phyloP scores from a whole-genome alignment of 2,797 vertebrate species.

The Dicrostonyx torquatus region DNA sequence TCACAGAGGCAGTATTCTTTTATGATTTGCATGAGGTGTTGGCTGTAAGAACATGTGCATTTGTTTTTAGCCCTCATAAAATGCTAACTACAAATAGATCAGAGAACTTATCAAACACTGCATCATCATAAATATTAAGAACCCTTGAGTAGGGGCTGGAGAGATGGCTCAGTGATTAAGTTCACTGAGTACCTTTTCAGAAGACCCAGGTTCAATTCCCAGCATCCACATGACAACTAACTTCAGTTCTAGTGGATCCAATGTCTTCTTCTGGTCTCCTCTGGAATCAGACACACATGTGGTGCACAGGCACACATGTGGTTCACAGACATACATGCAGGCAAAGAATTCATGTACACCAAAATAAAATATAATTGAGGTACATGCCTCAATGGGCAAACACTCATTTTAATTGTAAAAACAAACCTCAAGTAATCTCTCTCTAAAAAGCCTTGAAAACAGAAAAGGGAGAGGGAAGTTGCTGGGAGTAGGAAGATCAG shows the following conservation, averaged over 20 bases:
- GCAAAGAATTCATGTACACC: not conserved
- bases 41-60: conserved; percentile 28
- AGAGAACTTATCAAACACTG: not conserved
- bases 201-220: not conserved
- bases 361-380: not conserved
- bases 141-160: not conserved
- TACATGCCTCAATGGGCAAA: conserved; percentile 21
- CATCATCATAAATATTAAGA: not conserved
- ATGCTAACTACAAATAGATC: not conserved
- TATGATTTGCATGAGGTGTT: conserved; percentile 24
- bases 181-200: not conserved
- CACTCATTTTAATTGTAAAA: conserved; percentile 41
- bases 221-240: not conserved
- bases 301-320: not conserved
- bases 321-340: not conserved
- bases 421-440: not conserved
- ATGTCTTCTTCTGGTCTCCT: not conserved
- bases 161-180: not conserved
- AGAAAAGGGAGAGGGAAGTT: not conserved
- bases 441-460: not conserved
- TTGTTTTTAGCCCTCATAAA: not conserved
- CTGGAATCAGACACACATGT: not conserved
- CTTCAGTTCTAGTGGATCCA: not conserved
- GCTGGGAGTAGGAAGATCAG: not conserved
- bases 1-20: conserved; percentile 30